A percentile compares a stretch with the other conserved stretches of the same genome.
phyloP scores from a whole-genome alignment of 1,140 invertebrate species.

The Dinothrombium tinctorium region DNA sequence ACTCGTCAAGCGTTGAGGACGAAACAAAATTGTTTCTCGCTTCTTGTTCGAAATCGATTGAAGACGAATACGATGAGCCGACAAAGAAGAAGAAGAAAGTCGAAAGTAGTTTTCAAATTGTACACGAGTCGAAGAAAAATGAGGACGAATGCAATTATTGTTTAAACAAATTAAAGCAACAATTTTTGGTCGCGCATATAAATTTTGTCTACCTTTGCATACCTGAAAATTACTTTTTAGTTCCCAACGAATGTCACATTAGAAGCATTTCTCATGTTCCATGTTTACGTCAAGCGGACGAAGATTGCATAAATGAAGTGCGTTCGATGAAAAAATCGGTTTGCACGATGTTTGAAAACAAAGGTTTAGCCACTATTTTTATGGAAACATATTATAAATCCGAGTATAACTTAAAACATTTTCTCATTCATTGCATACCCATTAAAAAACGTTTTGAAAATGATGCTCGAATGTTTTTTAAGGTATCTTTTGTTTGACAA shows the following conservation, averaged over 20 bases:
- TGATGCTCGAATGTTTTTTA: conserved; percentile 81
- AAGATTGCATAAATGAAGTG: conserved; percentile 8
- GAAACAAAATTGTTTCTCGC: conserved; percentile 7
- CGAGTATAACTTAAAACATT: background rate
- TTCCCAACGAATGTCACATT: conserved; percentile 4
- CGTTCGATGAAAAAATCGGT: conserved; percentile 44
- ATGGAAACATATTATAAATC: conserved; percentile 35
- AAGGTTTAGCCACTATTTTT: conserved; percentile 56
- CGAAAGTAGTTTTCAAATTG: too few species aligned
- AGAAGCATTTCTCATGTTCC: background rate
- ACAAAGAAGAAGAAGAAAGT: background rate
- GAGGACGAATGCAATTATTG: conserved; percentile 4
- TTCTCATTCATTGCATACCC: conserved; percentile 19
- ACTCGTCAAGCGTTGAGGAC: background rate
- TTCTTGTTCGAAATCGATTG: conserved; percentile 1
- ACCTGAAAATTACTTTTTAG: conserved; percentile 5
- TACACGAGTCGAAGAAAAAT: background rate
- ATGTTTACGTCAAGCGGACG: conserved; percentile 8
- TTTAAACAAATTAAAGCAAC: background rate
- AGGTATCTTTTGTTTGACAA: conserved; percentile 25
- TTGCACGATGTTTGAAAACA: conserved; percentile 41
- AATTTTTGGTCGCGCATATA: background rate
- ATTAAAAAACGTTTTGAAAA: conserved; percentile 52
- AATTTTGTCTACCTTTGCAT: background rate
- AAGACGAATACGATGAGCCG: conserved; percentile 11